These are phyloP conservation scores for Pygmarrhopalites habei DNA, from an alignment of 1,140 invertebrate genomes.

Conservation along the genomic window DNA sequence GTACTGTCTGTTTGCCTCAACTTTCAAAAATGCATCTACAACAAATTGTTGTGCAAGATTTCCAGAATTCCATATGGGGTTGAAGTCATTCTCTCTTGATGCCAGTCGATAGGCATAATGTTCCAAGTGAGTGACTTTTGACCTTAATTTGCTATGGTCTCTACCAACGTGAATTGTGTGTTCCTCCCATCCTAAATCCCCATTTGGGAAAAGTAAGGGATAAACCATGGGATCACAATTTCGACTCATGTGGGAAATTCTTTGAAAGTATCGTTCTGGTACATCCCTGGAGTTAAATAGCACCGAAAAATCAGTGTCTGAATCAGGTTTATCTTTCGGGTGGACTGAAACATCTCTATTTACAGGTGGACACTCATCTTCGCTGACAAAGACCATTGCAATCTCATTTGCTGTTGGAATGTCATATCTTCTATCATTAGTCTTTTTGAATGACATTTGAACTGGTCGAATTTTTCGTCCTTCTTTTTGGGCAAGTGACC, in stretches of 20 bases:
- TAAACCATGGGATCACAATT: slow-evolving; percentile 46
- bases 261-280: no score
- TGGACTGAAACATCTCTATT: slow-evolving; percentile 21
- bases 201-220: slow-evolving; percentile 46
- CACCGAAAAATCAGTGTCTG: no score
- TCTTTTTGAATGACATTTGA: background rate
- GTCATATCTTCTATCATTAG: slow-evolving; percentile 6
- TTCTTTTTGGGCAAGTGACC: background rate
- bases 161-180: background rate
- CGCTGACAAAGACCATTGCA: slow-evolving; percentile 36
- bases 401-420: slow-evolving; percentile 40
- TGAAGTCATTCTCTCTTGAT: slow-evolving; percentile 6
- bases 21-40: slow-evolving; percentile 41
- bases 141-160: no score
- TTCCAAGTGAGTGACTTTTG: background rate
- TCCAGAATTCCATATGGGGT: slow-evolving; percentile 37
- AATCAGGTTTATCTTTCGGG: background rate
- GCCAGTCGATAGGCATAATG: slow-evolving; percentile 1
- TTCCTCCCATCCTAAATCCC: slow-evolving; percentile 42
- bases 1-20: slow-evolving; percentile 39
- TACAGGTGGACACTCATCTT: slow-evolving; percentile 21
- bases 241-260: background rate
- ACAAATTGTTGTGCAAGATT: slow-evolving; percentile 41
- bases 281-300: no score
- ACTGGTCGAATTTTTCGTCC: background rate